Evolutionary conservation across 2,888 invertebrate species (phyloP).

Genomic region (Pyralis farinalis): DNA sequence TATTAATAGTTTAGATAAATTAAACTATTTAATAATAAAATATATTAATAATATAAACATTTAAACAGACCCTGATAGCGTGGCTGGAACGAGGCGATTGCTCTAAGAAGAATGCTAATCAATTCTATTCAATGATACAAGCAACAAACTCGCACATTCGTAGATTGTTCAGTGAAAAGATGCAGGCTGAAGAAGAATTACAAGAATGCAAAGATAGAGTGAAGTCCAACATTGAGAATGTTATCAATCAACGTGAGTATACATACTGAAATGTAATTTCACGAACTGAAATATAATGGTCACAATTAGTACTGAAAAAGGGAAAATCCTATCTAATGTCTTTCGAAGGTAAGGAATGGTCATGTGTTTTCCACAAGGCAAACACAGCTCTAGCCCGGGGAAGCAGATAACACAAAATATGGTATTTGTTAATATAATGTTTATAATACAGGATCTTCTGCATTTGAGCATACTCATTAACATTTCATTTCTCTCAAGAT

Average conservation of each 20-base stretch:
- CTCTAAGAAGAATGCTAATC: slow-evolving; percentile 93
- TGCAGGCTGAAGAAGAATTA: slow-evolving; percentile 93
- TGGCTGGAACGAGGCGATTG: slow-evolving; percentile 98
- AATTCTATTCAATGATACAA: slow-evolving; percentile 97
- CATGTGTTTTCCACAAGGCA: slow-evolving; percentile 23
- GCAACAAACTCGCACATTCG: slow-evolving; percentile 96
- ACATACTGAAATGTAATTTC: too few species aligned
- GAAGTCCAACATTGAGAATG: slow-evolving; percentile 91
- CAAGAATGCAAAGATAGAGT: slow-evolving; percentile 91
- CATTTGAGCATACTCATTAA: neutral
- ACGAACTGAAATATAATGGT: too few species aligned
- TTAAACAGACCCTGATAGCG: slow-evolving; percentile 86
- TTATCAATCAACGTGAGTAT: slow-evolving; percentile 95
- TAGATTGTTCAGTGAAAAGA: slow-evolving; percentile 91
- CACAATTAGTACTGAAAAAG: neutral
- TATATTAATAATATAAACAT: slow-evolving; percentile 9
- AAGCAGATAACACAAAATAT: neutral
- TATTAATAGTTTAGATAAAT: too few species aligned
- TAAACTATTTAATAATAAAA: too few species aligned
- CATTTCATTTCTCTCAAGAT: too few species aligned
- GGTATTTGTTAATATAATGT: neutral
- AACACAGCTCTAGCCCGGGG: neutral
- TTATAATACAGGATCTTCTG: neutral
- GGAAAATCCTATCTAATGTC: slow-evolving; percentile 4
- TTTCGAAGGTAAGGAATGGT: slow-evolving; percentile 34